Conservation (phyloP, 1,140 invertebrate genomes). For the Harlomillsia oculata region DNA sequence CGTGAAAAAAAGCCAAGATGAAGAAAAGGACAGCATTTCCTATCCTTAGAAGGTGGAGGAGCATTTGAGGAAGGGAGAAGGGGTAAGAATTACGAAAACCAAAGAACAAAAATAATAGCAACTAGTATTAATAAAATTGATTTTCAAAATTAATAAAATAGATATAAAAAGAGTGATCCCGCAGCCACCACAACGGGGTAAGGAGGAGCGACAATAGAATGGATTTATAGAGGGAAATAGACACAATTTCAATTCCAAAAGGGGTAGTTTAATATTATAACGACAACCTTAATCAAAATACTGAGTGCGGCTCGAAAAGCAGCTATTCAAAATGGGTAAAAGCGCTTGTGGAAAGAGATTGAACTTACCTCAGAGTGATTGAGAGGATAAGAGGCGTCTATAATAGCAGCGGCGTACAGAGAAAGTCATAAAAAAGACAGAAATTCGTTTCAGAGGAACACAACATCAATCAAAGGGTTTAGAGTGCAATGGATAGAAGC, state of each 20-base stretch:
- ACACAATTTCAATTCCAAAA: neutral
- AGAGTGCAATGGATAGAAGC: conserved; percentile 32
- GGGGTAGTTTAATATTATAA: conserved; percentile 2
- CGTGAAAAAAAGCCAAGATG: conserved; percentile 20
- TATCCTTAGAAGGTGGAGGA: neutral
- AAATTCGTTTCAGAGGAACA: conserved; percentile 33
- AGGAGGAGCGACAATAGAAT: too few relatives aligned
- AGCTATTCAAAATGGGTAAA: conserved; percentile 32
- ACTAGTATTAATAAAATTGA: neutral
- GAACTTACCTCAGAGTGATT: conserved; percentile 36
- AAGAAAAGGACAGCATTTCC: too few relatives aligned
- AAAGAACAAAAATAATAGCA: conserved; percentile 7
- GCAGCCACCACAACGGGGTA: too few relatives aligned
- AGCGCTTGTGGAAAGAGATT: conserved; percentile 35
- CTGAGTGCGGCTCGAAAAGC: conserved; percentile 22
- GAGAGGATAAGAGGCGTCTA: conserved; percentile 36
- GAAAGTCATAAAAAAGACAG: conserved; percentile 35
- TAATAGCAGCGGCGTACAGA: conserved; percentile 36
- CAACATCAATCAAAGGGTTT: conserved; percentile 33
- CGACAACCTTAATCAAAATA: too few relatives aligned
- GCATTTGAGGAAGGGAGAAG: neutral
- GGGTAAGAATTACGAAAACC: conserved; percentile 7
- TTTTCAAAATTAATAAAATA: neutral
- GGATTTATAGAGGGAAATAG: neutral
- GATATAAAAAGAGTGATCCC: too few relatives aligned